Evolutionary conservation across 2,888 invertebrate genomes (phyloP).

Genomic region (Ectobius pallidus): DNA sequence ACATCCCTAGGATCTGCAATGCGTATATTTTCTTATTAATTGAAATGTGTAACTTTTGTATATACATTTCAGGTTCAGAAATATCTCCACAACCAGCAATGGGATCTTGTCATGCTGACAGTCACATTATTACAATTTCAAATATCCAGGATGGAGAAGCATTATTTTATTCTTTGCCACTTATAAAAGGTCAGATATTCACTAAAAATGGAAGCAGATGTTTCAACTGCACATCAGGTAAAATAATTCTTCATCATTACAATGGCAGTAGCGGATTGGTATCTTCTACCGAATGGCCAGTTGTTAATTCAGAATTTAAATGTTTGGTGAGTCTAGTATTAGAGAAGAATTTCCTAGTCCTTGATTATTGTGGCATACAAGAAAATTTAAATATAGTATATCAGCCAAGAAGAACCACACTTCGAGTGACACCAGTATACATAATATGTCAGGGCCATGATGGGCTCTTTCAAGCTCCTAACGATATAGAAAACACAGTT

Average conservation of each 20-base stretch:
- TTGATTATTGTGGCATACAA: constrained; percentile 62
- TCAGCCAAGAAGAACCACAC: constrained; percentile 62
- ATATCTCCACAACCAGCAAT: neutral
- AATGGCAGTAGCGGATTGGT: neutral
- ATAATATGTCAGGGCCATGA: constrained; percentile 81
- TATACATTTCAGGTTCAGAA: neutral
- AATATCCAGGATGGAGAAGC: constrained; percentile 63
- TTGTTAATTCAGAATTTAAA: constrained; percentile 72
- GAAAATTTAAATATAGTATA: constrained; percentile 62
- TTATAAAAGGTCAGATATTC: constrained; percentile 65
- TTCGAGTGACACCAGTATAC: constrained; percentile 78
- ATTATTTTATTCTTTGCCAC: constrained; percentile 64
- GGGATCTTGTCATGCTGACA: neutral
- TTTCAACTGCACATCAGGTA: neutral
- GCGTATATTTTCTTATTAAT: neutral
- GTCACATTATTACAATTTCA: constrained; percentile 18
- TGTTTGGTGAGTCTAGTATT: constrained; percentile 66
- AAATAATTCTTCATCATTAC: constrained; percentile 1
- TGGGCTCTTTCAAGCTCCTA: constrained; percentile 75
- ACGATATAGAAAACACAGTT: constrained; percentile 66
- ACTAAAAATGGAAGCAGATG: constrained; percentile 49
- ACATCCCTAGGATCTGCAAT: neutral
- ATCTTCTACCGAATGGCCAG: constrained; percentile 58
- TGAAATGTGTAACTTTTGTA: neutral
- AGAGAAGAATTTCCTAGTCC: constrained; percentile 67